Evolutionary conservation across 2,113 vertebrate genomes (phyloP).

Genomic region (Plecotus auritus): DNA sequence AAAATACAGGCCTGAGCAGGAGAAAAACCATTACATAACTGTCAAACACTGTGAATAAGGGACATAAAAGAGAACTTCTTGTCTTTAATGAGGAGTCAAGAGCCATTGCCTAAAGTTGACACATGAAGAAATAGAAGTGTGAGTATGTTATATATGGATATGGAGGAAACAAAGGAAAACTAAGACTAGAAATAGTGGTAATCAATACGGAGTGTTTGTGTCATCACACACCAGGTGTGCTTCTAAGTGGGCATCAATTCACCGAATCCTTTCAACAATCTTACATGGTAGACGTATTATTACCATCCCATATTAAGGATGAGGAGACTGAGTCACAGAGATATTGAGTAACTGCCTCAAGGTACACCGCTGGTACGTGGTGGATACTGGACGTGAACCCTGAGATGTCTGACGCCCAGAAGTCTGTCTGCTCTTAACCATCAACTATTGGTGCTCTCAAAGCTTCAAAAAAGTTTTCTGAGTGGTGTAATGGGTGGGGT

Average conservation of each 20-base stretch:
- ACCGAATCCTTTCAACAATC: background rate
- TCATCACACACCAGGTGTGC: too few relatives aligned
- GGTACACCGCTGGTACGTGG: background rate
- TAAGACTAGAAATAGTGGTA: background rate
- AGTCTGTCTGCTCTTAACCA: background rate
- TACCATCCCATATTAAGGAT: background rate
- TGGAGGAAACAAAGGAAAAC: background rate
- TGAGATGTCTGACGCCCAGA: background rate
- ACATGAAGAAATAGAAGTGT: background rate
- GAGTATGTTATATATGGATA: background rate
- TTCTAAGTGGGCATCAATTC: background rate
- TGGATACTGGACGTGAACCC: background rate
- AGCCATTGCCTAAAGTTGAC: background rate
- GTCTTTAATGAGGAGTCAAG: background rate
- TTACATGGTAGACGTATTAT: too few relatives aligned
- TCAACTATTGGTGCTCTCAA: background rate
- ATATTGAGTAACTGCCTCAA: background rate
- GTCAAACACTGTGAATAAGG: background rate
- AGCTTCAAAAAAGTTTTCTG: background rate
- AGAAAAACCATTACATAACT: rapidly evolving
- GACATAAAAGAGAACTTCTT: background rate
- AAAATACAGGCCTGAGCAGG: rapidly evolving
- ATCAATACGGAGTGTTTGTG: background rate
- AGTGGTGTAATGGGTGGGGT: background rate
- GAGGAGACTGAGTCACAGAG: background rate